Conservation (phyloP, 2,797 vertebrate genomes). For the Pangasius macronema region DNA sequence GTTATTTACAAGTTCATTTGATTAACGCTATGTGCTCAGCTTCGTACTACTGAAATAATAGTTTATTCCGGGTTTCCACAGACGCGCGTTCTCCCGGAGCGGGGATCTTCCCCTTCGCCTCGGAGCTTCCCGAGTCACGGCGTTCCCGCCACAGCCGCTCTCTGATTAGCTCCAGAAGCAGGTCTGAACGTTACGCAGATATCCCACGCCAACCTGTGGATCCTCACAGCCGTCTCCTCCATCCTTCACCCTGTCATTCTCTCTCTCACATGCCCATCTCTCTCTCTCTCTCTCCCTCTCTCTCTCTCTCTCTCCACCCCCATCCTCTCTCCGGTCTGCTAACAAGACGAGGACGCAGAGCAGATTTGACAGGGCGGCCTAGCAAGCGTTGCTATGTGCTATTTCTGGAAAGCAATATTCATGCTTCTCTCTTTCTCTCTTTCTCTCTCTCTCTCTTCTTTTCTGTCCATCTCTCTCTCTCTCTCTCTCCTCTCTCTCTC, state of each 20-base stretch:
- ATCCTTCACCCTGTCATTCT: constrained; percentile 47
- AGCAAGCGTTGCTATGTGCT: constrained; percentile 58
- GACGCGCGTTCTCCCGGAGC: background rate
- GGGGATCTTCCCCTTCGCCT: background rate
- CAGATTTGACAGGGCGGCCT: constrained; percentile 62
- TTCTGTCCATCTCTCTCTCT: constrained; percentile 56
- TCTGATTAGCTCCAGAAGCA: constrained; percentile 41
- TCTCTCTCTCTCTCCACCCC: background rate
- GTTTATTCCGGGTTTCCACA: background rate
- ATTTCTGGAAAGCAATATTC: constrained; percentile 65
- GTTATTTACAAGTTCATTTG: too few relatives aligned
- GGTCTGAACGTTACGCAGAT: constrained; percentile 16
- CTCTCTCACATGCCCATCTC: constrained; percentile 35
- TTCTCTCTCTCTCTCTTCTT: constrained; percentile 67
- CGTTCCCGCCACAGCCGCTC: constrained; percentile 36
- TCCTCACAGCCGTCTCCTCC: constrained; percentile 11
- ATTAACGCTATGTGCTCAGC: too few relatives aligned
- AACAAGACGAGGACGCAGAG: constrained; percentile 58
- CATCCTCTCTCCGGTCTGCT: constrained; percentile 37
- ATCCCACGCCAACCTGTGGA: constrained; percentile 32
- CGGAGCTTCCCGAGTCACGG: constrained; percentile 47
- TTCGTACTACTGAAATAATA: too few relatives aligned
- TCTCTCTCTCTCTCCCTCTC: constrained; percentile 10
- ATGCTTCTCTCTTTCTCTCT: constrained; percentile 56
- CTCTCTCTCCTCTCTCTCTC: constrained; percentile 70